phyloP scores from a whole-genome alignment of 2,797 vertebrate genomes.

The Argyrosomus regius region DNA sequence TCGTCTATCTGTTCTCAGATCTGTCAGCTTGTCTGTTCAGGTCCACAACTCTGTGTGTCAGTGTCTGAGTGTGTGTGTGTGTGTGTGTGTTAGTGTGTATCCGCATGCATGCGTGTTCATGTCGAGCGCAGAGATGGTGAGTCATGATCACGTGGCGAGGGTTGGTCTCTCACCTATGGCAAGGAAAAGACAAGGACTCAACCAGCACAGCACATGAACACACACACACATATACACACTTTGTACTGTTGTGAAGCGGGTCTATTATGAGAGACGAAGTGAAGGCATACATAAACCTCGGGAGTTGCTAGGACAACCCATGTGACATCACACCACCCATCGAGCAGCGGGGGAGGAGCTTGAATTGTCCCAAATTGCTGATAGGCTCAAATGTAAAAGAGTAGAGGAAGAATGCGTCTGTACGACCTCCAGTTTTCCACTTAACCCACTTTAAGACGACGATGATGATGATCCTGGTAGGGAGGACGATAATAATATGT shows the following conservation, averaged over 20 bases:
- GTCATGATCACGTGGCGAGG: conserved; percentile 69
- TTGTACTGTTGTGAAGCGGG: conserved; percentile 41
- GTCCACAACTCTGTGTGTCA: conserved; percentile 24
- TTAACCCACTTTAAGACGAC: conserved; percentile 41
- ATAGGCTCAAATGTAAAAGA: conserved; percentile 54
- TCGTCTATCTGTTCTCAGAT: conserved; percentile 62
- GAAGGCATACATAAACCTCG: conserved; percentile 66
- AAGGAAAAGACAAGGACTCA: conserved; percentile 68
- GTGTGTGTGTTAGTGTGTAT: not conserved
- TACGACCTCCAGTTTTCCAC: conserved; percentile 25
- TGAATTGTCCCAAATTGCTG: conserved; percentile 54
- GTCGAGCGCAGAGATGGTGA: conserved; percentile 58
- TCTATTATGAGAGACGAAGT: conserved; percentile 50
- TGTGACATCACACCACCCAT: conserved; percentile 72
- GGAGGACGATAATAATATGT: conserved; percentile 16
- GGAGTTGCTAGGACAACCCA: conserved; percentile 78
- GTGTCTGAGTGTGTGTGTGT: not conserved
- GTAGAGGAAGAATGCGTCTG: conserved; percentile 34
- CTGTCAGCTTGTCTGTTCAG: conserved; percentile 66
- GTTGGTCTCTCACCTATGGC: conserved; percentile 69
- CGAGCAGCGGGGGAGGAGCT: conserved; percentile 56
- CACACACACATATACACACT: conserved; percentile 16
- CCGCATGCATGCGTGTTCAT: conserved; percentile 24
- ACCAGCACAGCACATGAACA: conserved; percentile 5
- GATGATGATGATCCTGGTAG: conserved; percentile 25